Evolutionary conservation across 1,140 invertebrate species (phyloP).

Genomic region (Eufriesea mexicana): DNA sequence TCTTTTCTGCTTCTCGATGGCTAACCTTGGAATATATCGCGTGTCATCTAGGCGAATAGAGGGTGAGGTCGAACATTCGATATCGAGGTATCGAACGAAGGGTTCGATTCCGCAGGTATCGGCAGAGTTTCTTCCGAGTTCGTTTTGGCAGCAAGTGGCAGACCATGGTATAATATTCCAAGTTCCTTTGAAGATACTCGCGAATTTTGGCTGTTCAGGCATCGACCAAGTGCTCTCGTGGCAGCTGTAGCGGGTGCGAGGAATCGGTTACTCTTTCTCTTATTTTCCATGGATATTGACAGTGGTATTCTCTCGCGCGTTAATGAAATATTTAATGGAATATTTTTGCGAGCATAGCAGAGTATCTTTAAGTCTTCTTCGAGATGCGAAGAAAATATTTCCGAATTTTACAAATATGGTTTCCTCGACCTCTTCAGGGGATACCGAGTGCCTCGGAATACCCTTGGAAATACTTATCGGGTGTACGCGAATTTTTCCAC

Average conservation of each 20-base stretch:
- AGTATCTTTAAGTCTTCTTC: too few species aligned
- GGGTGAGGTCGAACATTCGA: neutral
- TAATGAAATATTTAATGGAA: too few species aligned
- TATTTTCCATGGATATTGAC: too few species aligned
- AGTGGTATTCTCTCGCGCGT: too few species aligned
- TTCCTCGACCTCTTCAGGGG: too few species aligned
- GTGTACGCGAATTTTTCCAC: too few species aligned
- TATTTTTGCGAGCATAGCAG: neutral
- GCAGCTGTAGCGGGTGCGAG: too few species aligned
- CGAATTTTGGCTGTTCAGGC: neutral
- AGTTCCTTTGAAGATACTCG: neutral
- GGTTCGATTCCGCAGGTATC: neutral
- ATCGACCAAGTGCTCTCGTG: too few species aligned
- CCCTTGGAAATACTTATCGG: too few species aligned
- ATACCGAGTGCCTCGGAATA: too few species aligned
- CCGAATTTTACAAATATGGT: too few species aligned
- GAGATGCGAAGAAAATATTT: neutral
- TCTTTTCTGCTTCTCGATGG: neutral
- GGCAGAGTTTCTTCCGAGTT: neutral
- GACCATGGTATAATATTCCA: neutral
- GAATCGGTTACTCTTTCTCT: too few species aligned
- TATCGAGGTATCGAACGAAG: neutral
- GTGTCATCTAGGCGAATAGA: neutral
- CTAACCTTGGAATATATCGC: constrained; percentile 19
- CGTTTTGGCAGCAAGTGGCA: neutral